These are phyloP conservation scores for Lethrus apterus DNA, from an alignment of 1,140 invertebrate species.

Conservation along the genomic window DNA sequence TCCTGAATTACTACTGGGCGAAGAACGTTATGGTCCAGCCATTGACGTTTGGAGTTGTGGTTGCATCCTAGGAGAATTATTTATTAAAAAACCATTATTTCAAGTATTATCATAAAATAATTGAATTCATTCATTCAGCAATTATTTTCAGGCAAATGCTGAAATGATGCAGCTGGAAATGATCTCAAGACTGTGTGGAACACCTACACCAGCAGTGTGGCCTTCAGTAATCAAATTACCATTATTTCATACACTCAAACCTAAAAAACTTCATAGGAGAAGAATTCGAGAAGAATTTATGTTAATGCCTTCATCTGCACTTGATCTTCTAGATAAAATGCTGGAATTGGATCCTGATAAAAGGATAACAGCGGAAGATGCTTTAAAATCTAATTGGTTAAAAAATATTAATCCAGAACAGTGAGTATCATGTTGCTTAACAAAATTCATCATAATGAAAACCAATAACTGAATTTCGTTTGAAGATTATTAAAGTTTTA, in stretches of 20 bases:
- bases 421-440: conserved; percentile 59
- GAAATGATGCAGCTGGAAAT: conserved; percentile 93
- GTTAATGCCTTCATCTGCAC: conserved; percentile 79
- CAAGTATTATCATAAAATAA: conserved; percentile 50
- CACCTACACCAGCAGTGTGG: conserved; percentile 95
- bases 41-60: conserved; percentile 99
- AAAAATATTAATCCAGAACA: conserved; percentile 82
- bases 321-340: conserved; percentile 96
- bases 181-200: conserved; percentile 92
- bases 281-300: conserved; percentile 87
- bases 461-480: too few species aligned
- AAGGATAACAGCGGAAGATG: conserved; percentile 90
- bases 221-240: conserved; percentile 93
- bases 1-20: conserved; percentile 74
- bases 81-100: conserved; percentile 93
- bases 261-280: conserved; percentile 83
- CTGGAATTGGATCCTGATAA: conserved; percentile 90
- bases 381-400: conserved; percentile 90
- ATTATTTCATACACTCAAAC: conserved; percentile 84
- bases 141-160: conserved; percentile 63
- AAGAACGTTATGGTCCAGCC: conserved; percentile 95
- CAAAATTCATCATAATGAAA: too few species aligned
- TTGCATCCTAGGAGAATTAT: conserved; percentile 97
- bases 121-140: background rate
- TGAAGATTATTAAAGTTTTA: too few species aligned